Percentiles rank a stretch among this genome's conserved stretches.
phyloP scores from a whole-genome alignment of 2,888 invertebrate genomes.

The Andrena chrysosceles region DNA sequence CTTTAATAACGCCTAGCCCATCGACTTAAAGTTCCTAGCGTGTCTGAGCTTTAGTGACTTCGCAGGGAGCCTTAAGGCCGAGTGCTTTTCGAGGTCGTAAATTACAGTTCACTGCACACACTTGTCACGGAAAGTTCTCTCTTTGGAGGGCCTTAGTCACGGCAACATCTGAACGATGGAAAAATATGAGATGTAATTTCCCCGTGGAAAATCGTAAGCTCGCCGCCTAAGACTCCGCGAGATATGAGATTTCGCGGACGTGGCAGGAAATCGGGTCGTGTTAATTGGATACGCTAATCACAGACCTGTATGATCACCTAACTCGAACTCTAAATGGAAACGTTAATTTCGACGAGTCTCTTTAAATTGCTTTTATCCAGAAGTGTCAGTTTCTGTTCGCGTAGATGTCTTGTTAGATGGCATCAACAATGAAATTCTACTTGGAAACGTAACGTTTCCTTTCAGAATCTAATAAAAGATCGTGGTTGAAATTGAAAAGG shows the following conservation, averaged over 20 bases:
- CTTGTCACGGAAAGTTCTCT: constrained; percentile 50
- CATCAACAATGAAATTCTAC: no score
- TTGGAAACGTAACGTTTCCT: no score
- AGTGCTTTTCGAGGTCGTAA: constrained; percentile 34
- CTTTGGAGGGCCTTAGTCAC: background rate
- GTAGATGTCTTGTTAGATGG: no score
- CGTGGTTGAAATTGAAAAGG: no score
- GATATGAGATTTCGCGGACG: background rate
- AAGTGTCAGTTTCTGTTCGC: background rate
- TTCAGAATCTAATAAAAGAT: no score
- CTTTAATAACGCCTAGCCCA: constrained; percentile 31
- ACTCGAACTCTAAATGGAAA: no score
- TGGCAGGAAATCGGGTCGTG: background rate
- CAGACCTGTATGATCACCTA: no score
- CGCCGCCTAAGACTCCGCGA: background rate
- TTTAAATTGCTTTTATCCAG: background rate
- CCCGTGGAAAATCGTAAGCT: background rate
- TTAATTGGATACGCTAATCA: constrained; percentile 8
- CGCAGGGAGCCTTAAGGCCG: constrained; percentile 7
- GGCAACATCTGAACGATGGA: constrained; percentile 25
- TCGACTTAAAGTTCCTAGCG: constrained; percentile 24
- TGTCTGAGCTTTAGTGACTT: constrained; percentile 31
- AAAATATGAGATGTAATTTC: constrained; percentile 29
- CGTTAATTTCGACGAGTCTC: background rate
- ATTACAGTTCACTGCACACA: constrained; percentile 47